Evolutionary conservation across 1,140 invertebrate genomes (phyloP).

Genomic region (Diachasma alloeum): DNA sequence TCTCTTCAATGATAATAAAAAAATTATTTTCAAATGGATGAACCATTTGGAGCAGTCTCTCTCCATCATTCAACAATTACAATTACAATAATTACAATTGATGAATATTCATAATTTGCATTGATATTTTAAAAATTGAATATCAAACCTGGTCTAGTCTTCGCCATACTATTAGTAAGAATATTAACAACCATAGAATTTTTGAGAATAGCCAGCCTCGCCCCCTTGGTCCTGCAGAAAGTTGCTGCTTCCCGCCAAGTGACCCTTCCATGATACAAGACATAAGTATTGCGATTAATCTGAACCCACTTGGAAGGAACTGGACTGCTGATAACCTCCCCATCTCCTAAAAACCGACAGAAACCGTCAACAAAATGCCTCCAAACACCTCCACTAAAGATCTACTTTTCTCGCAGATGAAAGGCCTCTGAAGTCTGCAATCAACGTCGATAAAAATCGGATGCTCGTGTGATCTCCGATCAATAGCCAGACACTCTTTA

Average conservation of each 20-base stretch:
- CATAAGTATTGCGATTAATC: conserved; percentile 38
- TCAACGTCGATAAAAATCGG: conserved; percentile 46
- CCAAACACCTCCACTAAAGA: background rate
- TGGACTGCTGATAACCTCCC: conserved; percentile 31
- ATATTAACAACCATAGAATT: conserved; percentile 36
- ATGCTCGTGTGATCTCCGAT: conserved; percentile 32
- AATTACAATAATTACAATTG: too few relatives aligned
- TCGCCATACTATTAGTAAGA: conserved; percentile 42
- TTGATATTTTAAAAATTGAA: background rate
- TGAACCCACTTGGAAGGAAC: conserved; percentile 43
- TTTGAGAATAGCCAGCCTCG: conserved; percentile 40
- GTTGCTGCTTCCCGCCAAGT: conserved; percentile 42
- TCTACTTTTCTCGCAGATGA: conserved; percentile 45
- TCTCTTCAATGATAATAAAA: too few relatives aligned
- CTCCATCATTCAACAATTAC: too few relatives aligned
- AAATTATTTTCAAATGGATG: too few relatives aligned
- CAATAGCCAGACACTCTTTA: conserved; percentile 44
- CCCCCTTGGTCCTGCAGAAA: conserved; percentile 42
- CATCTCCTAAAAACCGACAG: conserved; percentile 17
- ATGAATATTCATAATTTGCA: background rate
- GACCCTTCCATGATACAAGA: conserved; percentile 40
- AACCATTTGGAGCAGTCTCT: too few relatives aligned
- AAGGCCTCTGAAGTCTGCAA: conserved; percentile 41
- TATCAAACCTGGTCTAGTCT: conserved; percentile 40
- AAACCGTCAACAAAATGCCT: background rate